phyloP scores from a whole-genome alignment of 2,888 invertebrate genomes.

The Acheta domesticus region DNA sequence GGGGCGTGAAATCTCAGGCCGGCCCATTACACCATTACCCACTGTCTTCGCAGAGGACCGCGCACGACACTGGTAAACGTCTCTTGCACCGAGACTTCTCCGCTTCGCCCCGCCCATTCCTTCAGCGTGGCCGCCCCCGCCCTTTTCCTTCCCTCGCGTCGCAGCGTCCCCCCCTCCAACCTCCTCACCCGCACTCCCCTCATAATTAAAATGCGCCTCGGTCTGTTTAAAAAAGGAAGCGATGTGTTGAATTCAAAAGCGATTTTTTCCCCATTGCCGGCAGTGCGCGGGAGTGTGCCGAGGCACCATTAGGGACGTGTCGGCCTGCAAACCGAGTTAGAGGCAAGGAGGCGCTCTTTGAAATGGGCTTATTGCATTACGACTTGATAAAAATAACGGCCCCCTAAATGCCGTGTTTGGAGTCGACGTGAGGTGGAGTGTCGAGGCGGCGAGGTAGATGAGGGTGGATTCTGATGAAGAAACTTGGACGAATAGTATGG shows the following conservation, averaged over 20 bases:
- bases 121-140: no score
- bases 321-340: neutral
- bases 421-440: neutral
- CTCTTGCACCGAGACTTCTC: no score
- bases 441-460: neutral
- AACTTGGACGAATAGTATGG: no score
- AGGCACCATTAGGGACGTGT: neutral
- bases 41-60: slow-evolving; percentile 18
- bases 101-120: no score
- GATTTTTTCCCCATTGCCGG: neutral
- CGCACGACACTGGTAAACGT: no score
- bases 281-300: no score
- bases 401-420: neutral
- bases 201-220: neutral
- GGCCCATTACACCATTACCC: slow-evolving; percentile 33
- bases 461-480: no score
- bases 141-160: no score
- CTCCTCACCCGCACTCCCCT: neutral
- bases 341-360: neutral
- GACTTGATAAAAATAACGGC: neutral
- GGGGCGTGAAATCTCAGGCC: slow-evolving; percentile 32
- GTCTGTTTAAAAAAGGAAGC: slow-evolving; percentile 9
- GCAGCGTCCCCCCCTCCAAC: neutral
- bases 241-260: neutral
- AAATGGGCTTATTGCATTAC: neutral